Percentiles rank a stretch among this genome's conserved stretches.
These are phyloP conservation scores for Etheostoma spectabile DNA, from an alignment of 2,113 vertebrate genomes.

Conservation along the genomic window DNA sequence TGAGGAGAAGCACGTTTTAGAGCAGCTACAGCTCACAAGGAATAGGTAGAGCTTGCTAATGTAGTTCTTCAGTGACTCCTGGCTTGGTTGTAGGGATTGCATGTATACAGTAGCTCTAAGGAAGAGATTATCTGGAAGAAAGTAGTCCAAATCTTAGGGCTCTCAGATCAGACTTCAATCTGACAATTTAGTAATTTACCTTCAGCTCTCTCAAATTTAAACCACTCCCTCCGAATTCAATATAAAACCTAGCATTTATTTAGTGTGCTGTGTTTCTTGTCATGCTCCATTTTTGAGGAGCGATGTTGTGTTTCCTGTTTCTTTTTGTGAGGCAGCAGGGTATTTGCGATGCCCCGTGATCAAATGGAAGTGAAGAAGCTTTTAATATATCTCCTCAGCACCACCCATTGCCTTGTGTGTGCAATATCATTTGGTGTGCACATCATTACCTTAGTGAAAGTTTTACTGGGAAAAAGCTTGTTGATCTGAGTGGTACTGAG, in stretches of 20 bases:
- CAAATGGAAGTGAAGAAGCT: slow-evolving; percentile 2
- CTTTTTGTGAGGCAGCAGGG: background rate
- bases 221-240: background rate
- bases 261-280: background rate
- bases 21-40: slow-evolving; percentile 90
- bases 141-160: background rate
- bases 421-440: background rate
- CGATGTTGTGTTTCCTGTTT: slow-evolving; percentile 2
- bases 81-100: background rate
- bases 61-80: background rate
- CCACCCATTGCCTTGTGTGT: background rate
- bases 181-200: background rate
- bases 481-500: background rate
- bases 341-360: background rate
- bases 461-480: background rate
- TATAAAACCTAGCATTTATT: background rate
- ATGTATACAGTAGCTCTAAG: background rate
- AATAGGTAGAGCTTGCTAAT: slow-evolving; percentile 83
- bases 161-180: background rate
- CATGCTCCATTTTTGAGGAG: background rate
- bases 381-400: slow-evolving; percentile 5
- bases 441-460: slow-evolving; percentile 10
- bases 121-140: background rate
- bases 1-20: slow-evolving; percentile 89
- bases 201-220: background rate